Percentiles rank a stretch among this genome's conserved stretches.
phyloP scores from a whole-genome alignment of 2,113 vertebrate species.

The Anthoscopus minutus region DNA sequence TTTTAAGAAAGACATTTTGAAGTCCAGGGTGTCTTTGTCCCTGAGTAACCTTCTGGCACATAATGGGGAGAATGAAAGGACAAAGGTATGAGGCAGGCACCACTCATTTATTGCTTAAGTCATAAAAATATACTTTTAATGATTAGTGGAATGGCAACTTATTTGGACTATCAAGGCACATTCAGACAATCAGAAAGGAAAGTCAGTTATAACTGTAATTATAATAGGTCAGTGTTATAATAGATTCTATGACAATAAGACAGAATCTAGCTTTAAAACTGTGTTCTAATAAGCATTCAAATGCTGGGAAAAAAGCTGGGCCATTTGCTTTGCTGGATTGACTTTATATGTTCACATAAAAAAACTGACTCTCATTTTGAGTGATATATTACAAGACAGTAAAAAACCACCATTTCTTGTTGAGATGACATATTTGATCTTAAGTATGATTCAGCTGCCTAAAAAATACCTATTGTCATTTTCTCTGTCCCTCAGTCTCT shows the following conservation, averaged over 20 bases:
- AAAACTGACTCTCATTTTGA: neutral
- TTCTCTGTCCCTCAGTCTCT: neutral
- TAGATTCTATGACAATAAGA: neutral
- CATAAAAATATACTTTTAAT: neutral
- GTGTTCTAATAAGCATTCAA: neutral
- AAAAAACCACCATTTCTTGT: neutral
- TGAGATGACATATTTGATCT: neutral
- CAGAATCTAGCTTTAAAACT: neutral
- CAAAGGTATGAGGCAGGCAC: neutral
- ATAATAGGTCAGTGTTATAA: neutral
- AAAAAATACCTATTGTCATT: neutral
- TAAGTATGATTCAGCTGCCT: neutral
- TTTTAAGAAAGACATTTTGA: neutral
- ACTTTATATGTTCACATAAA: neutral
- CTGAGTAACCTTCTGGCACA: neutral
- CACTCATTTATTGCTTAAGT: neutral
- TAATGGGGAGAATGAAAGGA: neutral
- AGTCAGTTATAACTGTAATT: neutral
- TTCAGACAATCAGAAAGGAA: neutral
- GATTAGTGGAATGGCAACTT: neutral
- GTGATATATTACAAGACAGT: neutral
- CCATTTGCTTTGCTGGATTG: neutral
- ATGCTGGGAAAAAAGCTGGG: neutral
- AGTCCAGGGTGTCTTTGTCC: neutral
- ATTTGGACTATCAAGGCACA: neutral